These are phyloP conservation scores for Synodontis membranacea DNA, from an alignment of 2,113 vertebrate genomes.

Conservation along the genomic window DNA sequence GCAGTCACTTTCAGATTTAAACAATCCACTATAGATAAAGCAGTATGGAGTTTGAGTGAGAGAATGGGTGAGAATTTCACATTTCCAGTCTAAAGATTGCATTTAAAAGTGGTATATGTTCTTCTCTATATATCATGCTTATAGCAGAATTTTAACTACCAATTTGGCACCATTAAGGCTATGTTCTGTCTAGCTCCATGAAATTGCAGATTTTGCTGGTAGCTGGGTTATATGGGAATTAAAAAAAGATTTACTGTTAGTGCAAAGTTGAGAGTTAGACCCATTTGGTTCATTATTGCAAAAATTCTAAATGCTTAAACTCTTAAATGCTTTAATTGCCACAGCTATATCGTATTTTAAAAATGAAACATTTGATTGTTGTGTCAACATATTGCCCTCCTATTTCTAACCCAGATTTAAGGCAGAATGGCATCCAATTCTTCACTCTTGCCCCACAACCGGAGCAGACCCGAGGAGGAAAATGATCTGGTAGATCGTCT, in stretches of 20 bases:
- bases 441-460: slow-evolving; percentile 73
- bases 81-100: background rate
- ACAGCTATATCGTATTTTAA: background rate
- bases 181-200: background rate
- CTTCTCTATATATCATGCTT: background rate
- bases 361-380: background rate
- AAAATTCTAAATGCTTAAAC: background rate
- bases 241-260: background rate
- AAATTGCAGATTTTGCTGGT: background rate
- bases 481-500: slow-evolving; percentile 85
- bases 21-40: too few relatives aligned
- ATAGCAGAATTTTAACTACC: background rate
- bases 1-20: too few relatives aligned
- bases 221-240: background rate
- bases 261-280: background rate
- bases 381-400: background rate
- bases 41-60: too few relatives aligned
- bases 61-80: too few relatives aligned
- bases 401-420: slow-evolving; percentile 13
- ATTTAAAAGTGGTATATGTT: background rate
- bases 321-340: background rate
- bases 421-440: slow-evolving; percentile 70
- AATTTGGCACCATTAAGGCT: background rate
- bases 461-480: slow-evolving; percentile 70
- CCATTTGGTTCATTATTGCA: background rate